Base-by-base conservation (phyloP, 2,113 vertebrate genomes). In the Misgurnus anguillicaudatus region DNA sequence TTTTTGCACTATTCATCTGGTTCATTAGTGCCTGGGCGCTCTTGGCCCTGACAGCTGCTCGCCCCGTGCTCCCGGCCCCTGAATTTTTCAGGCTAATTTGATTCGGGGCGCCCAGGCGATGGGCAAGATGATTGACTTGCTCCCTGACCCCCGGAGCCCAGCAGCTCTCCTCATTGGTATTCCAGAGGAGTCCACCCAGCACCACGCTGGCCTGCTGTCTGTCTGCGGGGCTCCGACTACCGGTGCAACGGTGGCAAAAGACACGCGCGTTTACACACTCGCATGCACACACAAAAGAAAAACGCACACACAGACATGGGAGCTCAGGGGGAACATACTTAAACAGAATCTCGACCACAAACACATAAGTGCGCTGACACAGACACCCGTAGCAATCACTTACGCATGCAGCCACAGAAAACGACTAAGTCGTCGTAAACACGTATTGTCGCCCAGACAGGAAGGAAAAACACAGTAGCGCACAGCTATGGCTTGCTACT, bases 1-100 rank as follows among this genome's bases (percentile, higher is more conserved):
- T 97, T 97, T 97, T 96, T 98, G 96, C 98, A 97, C 97, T 98
- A 98, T 99, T 99, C 98, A 99, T 99, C 98, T 99, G 97, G 95
- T 96, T 99, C 98, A 99, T 99, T 99, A 99, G 97, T 95, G 96
- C 96, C 95, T 69, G 95, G 95, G 94, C 95, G 94, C 96, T 94
- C 93, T 95, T 92, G 93, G 95, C 95, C 95, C 95, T 98, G 97
- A 98, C 97, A 98, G 97, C 96, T 98, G 96, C 96, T 94, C 94
- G 94, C 94, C 95, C 95, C 93, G 94, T 94, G 93, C 93, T 94
- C 94, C 93, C 94, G 93, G 94, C 92, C 94, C 93, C 93, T 94
- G 94, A 95, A 94, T 95, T 95, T 96, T 95, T 95, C 95, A 96
- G 94, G 94, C 94, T 96, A 95, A 96, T 96, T 95, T 96, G 94